Conservation (phyloP, 2,113 vertebrate species). For the Neolamprologus kungweensis region DNA sequence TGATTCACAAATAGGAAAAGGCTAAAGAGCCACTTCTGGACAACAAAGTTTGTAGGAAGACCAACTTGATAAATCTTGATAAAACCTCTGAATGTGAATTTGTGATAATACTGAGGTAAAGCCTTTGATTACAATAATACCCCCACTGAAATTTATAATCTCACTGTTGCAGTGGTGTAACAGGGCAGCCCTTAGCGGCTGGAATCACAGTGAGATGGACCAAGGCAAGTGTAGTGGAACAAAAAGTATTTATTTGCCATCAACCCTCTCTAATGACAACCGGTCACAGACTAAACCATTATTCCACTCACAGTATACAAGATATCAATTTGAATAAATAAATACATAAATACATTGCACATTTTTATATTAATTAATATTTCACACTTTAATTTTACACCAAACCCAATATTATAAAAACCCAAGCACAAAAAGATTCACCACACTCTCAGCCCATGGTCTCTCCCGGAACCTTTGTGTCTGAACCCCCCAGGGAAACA, state of each 20-base stretch:
- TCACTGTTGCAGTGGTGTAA: not conserved
- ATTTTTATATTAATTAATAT: not conserved
- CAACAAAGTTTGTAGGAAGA: not conserved
- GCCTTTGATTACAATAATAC: not conserved
- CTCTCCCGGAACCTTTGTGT: accelerated
- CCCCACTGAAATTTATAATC: not conserved
- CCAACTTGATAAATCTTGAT: not conserved
- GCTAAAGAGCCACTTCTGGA: not conserved
- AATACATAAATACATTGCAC: not conserved
- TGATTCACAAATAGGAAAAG: not conserved
- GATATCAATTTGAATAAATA: not conserved
- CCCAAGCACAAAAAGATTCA: not conserved
- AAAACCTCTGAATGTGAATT: not conserved
- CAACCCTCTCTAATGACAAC: not conserved
- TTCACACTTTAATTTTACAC: not conserved
- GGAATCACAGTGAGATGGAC: not conserved
- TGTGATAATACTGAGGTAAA: not conserved
- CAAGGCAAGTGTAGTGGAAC: not conserved
- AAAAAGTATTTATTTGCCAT: not conserved
- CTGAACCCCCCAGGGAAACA: too few relatives aligned
- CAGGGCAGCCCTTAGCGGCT: accelerated
- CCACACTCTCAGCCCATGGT: not conserved
- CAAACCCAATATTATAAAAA: not conserved
- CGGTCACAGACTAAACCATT: not conserved
- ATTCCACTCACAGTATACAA: not conserved